Base-by-base conservation (phyloP, 2,797 vertebrate genomes). In the Scyliorhinus canicula region DNA sequence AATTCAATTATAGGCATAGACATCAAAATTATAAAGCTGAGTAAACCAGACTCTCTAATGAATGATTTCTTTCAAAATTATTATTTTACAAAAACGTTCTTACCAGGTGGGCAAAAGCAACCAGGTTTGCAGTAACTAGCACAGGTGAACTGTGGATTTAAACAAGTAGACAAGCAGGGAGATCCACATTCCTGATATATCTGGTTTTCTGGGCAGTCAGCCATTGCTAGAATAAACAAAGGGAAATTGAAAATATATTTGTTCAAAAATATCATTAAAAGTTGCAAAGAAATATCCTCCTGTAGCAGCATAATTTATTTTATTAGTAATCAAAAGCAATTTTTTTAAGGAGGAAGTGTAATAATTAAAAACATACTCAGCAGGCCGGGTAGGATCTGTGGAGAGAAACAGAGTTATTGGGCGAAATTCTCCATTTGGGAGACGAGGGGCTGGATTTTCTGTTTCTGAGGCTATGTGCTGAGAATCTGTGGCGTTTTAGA, bases 181-280 rank as follows among this genome's bases (percentile, higher is more conserved):
- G 93, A 93, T 47, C 93, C 93, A 93, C 93, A 93, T 93, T 93
- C 93, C 93, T 31, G 63, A 12, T 93, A 93, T n/a, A 93, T 44
- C 28, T 69, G 63, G 93, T 93, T 93, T 47, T 40, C 93, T 50
- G 93, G 93, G 71, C 93, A 93, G 65, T 67, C 93, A 44, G 60
- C 65, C 24, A 71, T 14, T 14, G 40, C 91, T 86, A 35, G 12
- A 69, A 67, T 5, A 93, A 67, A 93, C 11, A 93, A 40, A 67
- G 19, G 19, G 35, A 93, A 40, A 19, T 63, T 31, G 40, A 60
- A 47, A 65, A 40, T 26, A 4, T 65, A 11, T n/a, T n/a, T 40
- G 0, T 60, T 21, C 11, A 60, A n/a, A 90, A 60, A 57, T 63
- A 57, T 63, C 6, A 40, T n/a, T 8, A 60, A 90, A 24, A 21